Percentiles rank a stretch among this genome's conserved stretches.
These are phyloP conservation scores for Scatophagus argus DNA, from an alignment of 2,113 vertebrate genomes.

Conservation along the genomic window DNA sequence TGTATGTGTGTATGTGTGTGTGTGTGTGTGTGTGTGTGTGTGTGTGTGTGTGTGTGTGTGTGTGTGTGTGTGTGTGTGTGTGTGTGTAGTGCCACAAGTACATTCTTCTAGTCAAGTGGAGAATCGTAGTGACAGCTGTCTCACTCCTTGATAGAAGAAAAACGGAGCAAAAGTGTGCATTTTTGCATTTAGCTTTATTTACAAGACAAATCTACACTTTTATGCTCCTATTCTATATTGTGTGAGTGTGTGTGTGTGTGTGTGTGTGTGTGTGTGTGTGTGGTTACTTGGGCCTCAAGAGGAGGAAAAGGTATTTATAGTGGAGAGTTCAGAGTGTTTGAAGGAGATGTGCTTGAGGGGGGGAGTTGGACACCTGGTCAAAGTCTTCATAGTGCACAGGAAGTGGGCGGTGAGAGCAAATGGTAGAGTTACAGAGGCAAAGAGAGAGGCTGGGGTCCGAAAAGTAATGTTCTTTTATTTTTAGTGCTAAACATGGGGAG, in stretches of 20 bases:
- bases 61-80: conserved; percentile 24
- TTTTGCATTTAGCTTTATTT: conserved; percentile 25
- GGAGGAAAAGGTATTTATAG: conserved; percentile 67
- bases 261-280: not conserved
- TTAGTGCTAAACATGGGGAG: conserved; percentile 42
- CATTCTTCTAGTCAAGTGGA: conserved; percentile 34
- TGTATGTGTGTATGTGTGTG: conserved; percentile 35
- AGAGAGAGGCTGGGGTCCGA: not conserved
- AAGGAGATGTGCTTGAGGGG: conserved; percentile 30
- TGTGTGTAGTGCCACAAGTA: conserved; percentile 5
- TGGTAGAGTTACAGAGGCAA: conserved; percentile 13
- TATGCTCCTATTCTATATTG: not conserved
- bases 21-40: conserved; percentile 24
- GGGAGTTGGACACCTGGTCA: conserved; percentile 54
- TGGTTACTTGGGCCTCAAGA: conserved; percentile 7
- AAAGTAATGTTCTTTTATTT: conserved; percentile 46
- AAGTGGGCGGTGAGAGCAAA: conserved; percentile 32
- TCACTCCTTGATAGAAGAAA: conserved; percentile 7
- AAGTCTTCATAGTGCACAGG: conserved; percentile 54
- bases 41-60: conserved; percentile 36
- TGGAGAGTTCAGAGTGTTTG: conserved; percentile 12
- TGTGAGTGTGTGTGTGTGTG: not conserved
- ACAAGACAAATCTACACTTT: not conserved
- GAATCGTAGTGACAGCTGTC: conserved; percentile 37
- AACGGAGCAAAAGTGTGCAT: not conserved